Evolutionary conservation across 1,140 invertebrate genomes (phyloP).

Genomic region (Andrena cerasifolii): DNA sequence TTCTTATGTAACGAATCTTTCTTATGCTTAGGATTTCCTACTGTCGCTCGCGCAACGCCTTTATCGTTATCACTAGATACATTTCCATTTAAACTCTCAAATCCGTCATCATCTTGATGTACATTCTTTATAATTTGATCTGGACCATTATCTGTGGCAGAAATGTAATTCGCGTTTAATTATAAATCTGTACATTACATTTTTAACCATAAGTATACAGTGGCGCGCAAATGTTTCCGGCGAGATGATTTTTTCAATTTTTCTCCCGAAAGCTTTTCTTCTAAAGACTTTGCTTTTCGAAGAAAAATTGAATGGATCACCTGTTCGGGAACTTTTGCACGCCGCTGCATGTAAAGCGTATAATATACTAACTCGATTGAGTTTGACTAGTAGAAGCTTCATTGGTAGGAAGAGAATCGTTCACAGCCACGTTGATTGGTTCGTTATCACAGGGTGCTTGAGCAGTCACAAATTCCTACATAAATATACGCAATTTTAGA

Average conservation of each 20-base stretch:
- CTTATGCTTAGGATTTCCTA: slow-evolving; percentile 36
- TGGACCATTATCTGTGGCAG: slow-evolving; percentile 53
- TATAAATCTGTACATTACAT: too few species aligned
- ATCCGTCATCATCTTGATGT: slow-evolving; percentile 89
- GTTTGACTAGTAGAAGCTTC: slow-evolving; percentile 47
- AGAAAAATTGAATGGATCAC: slow-evolving; percentile 6
- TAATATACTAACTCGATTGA: slow-evolving; percentile 45
- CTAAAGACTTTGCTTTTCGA: too few species aligned
- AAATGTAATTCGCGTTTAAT: slow-evolving; percentile 36
- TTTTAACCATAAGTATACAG: too few species aligned
- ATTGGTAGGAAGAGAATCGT: slow-evolving; percentile 38
- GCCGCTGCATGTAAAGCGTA: too few species aligned
- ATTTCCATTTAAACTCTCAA: slow-evolving; percentile 93
- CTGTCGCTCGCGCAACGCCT: slow-evolving; percentile 20
- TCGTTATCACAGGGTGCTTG: slow-evolving; percentile 58
- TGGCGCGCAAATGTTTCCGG: too few species aligned
- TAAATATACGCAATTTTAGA: neutral
- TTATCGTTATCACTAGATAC: slow-evolving; percentile 87
- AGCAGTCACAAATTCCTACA: slow-evolving; percentile 53
- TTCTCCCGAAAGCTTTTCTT: too few species aligned
- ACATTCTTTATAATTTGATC: slow-evolving; percentile 67
- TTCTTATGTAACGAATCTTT: slow-evolving; percentile 16
- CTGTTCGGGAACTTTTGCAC: too few species aligned
- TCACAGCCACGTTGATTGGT: slow-evolving; percentile 32
- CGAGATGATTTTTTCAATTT: too few species aligned